A percentile compares a stretch with the other conserved stretches of the same genome.
These are phyloP conservation scores for Rhopilema esculentum DNA, from an alignment of 30 jellyfish, hydroid and myxozoan genomes.

Conservation along the genomic window DNA sequence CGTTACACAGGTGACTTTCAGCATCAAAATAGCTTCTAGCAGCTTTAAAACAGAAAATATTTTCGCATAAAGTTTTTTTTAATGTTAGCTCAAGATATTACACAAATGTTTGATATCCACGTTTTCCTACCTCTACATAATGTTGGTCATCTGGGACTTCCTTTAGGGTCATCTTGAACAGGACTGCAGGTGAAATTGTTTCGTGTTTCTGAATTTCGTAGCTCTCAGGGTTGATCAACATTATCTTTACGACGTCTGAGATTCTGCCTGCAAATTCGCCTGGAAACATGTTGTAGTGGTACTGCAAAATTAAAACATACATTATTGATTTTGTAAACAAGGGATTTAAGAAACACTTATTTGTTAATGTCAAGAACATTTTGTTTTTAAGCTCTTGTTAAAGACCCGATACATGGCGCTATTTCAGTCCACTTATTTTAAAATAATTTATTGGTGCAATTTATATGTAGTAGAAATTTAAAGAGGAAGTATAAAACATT, in stretches of 20 bases:
- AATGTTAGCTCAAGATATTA: too few species aligned
- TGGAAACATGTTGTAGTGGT: constrained; percentile 55
- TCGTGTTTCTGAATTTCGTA: constrained; percentile 15
- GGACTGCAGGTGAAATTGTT: constrained; percentile 16
- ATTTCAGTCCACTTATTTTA: too few species aligned
- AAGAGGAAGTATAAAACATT: too few species aligned
- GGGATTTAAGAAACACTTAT: not conserved
- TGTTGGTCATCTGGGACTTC: constrained; percentile 64
- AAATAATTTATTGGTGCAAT: too few species aligned
- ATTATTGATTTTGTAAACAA: not conserved
- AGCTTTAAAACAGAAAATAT: too few species aligned
- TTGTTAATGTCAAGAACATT: not conserved
- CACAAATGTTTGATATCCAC: too few species aligned
- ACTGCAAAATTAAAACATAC: constrained; percentile 4
- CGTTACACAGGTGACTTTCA: too few species aligned
- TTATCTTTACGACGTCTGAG: constrained; percentile 44
- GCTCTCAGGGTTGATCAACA: constrained; percentile 54
- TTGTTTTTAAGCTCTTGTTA: not conserved
- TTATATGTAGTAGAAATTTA: too few species aligned
- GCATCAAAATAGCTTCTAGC: too few species aligned
- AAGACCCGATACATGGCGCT: too few species aligned
- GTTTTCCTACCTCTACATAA: constrained; percentile 35
- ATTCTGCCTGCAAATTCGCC: constrained; percentile 44
- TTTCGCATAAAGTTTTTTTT: too few species aligned
- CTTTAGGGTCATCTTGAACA: constrained; percentile 31